Evolutionary conservation across 1,140 invertebrate species (phyloP), one percentile per base, ranked within the genome.

Genomic region (Listronotus bonariensis): DNA sequence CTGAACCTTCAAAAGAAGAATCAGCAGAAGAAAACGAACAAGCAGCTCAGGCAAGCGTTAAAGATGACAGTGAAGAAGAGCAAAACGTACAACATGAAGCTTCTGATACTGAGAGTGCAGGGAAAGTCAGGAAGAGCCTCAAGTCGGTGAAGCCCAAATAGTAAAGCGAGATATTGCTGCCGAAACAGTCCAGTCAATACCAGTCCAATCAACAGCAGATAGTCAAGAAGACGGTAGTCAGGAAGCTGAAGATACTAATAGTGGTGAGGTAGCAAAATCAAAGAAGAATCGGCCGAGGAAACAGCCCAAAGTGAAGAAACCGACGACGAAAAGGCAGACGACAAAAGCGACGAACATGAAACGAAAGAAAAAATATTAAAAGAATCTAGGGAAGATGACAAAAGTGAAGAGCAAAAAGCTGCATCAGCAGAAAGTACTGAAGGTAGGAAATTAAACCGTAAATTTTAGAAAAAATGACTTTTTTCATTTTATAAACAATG

Each of bases 241-340:
- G 41, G 65, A 69, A 51, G 46, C 32, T 46, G 67, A 70, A 40
- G 61, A 65, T 56, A 38, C 65, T 60, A 68, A 68, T 45, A 69
- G 64, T 45, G 54, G n/a, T 55, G 56, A 56, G 20, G 54, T 51
- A 48, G 59, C 36, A 17, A 43, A 68, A 59, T 10, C 7, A 45
- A 68, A 54, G 63, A 36, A 48, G 40, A 63, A 31, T 67, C 52
- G 18, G 43, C 36, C n/a, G 67, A 66, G 59, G 62, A 53, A 72
- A 74, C 1, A 72, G 76, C 40, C 71, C 72, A 43, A 26, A 76
- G 75, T 49, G 67, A 63, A 14, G 74, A 76, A 52, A 46, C 38
- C 7, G 48, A 61, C 9, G 15, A 11, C 12, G 42, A 45, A 45
- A 1, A 45, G 42, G 42, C 42, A 17, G 42, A 15, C 42, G 42